These are phyloP conservation scores for Miichthys miiuy DNA, from an alignment of 2,797 vertebrate species.

Conservation along the genomic window DNA sequence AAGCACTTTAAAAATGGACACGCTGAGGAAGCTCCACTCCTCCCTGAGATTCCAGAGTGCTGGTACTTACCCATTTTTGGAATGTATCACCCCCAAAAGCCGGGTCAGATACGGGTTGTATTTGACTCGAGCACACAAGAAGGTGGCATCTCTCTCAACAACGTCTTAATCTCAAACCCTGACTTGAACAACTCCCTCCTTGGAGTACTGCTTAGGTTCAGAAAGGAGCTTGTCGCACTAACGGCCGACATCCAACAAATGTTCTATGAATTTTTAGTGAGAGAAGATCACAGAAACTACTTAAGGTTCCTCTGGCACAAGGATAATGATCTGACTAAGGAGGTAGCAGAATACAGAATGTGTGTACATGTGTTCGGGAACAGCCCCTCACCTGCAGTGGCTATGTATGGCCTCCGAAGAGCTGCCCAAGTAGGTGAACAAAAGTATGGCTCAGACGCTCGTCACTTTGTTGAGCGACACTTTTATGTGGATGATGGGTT, in stretches of 20 bases:
- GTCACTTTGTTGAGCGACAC: conserved; percentile 24
- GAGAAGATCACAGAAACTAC: conserved; percentile 2
- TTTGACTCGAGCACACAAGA: conserved; percentile 4
- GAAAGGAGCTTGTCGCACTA: neutral
- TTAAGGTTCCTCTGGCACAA: conserved; percentile 23
- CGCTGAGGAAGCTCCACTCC: neutral
- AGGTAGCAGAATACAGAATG: neutral
- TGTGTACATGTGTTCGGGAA: conserved; percentile 23
- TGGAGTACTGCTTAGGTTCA: neutral
- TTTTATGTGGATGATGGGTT: conserved; percentile 41
- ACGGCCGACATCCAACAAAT: conserved; percentile 13
- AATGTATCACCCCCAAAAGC: conserved; percentile 22
- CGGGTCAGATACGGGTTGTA: neutral
- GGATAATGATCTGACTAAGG: conserved; percentile 7
- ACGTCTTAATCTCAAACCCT: neutral
- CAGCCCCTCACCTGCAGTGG: conserved; percentile 11
- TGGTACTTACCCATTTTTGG: conserved; percentile 29
- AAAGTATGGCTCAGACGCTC: neutral
- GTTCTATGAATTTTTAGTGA: conserved; percentile 11
- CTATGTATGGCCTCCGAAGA: conserved; percentile 8
- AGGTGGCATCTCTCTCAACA: neutral
- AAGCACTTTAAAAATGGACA: neutral
- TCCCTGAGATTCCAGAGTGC: neutral
- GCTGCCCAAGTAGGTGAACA: conserved; percentile 21
- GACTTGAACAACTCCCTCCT: conserved; percentile 14